Percentiles rank a stretch among this genome's conserved stretches.
Conservation (phyloP, 2,888 invertebrate genomes). For the Ernsta delagoae region DNA sequence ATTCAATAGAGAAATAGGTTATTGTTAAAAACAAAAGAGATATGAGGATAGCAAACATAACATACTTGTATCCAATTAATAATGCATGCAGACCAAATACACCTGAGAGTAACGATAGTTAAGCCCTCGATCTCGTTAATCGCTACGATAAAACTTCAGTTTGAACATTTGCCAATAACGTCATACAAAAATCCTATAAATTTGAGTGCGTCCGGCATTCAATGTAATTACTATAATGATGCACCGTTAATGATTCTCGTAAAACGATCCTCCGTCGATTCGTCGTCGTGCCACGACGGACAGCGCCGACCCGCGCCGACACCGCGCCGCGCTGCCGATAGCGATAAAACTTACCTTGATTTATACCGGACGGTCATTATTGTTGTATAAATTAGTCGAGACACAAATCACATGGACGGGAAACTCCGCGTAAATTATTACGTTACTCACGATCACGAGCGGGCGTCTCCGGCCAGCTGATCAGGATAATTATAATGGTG, state of each 20-base stretch:
- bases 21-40: no score
- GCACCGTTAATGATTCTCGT: slow-evolving; percentile 1
- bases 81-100: background rate
- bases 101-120: background rate
- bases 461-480: slow-evolving; percentile 14
- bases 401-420: slow-evolving; percentile 3
- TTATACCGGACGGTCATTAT: background rate
- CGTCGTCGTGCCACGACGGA: no score
- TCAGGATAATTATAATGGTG: slow-evolving; percentile 53
- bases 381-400: no score
- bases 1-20: no score
- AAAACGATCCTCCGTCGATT: background rate
- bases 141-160: background rate
- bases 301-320: no score
- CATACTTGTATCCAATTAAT: background rate
- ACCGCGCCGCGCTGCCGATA: background rate
- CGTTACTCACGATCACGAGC: slow-evolving; percentile 17
- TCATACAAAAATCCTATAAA: slow-evolving; percentile 21
- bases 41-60: no score
- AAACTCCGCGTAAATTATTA: background rate
- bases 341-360: slow-evolving; percentile 4
- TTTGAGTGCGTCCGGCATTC: slow-evolving; percentile 2
- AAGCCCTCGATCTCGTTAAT: background rate
- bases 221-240: slow-evolving; percentile 8
- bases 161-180: slow-evolving; percentile 21